Evolutionary conservation across 2,113 vertebrate genomes (phyloP).

Genomic region (Connochaetes taurinus): DNA sequence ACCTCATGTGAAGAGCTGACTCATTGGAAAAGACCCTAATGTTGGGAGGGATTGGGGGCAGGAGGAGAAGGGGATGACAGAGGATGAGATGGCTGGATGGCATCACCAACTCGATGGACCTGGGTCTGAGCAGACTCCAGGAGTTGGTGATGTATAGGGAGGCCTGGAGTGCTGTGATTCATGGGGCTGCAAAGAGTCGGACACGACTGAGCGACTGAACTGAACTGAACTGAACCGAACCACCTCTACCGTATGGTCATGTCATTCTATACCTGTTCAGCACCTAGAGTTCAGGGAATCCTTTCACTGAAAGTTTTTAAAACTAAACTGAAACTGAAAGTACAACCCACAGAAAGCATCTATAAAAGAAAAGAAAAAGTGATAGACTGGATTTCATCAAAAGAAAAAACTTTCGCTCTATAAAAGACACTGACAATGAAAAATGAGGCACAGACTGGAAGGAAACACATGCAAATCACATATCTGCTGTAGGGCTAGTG

Average conservation of each 20-base stretch:
- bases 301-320: background rate
- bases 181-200: too few species aligned
- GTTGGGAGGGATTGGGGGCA: too few species aligned
- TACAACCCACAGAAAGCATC: background rate
- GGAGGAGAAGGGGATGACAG: too few species aligned
- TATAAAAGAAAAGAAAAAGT: background rate
- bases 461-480: background rate
- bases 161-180: too few species aligned
- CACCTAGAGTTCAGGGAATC: background rate
- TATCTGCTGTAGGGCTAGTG: background rate
- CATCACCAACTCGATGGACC: too few species aligned
- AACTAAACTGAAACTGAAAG: background rate
- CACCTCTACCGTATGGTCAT: background rate
- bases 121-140: too few species aligned
- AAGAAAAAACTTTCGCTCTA: background rate
- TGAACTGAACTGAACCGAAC: too few species aligned
- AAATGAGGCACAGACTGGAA: background rate
- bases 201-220: too few species aligned
- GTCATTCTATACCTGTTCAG: background rate
- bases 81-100: too few species aligned
- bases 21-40: too few species aligned
- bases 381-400: background rate
- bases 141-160: too few species aligned
- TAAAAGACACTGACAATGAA: background rate
- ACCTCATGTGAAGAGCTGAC: too few species aligned